Evolutionary conservation across 2,113 vertebrate species (phyloP).

Genomic region (Leptosomus discolor): DNA sequence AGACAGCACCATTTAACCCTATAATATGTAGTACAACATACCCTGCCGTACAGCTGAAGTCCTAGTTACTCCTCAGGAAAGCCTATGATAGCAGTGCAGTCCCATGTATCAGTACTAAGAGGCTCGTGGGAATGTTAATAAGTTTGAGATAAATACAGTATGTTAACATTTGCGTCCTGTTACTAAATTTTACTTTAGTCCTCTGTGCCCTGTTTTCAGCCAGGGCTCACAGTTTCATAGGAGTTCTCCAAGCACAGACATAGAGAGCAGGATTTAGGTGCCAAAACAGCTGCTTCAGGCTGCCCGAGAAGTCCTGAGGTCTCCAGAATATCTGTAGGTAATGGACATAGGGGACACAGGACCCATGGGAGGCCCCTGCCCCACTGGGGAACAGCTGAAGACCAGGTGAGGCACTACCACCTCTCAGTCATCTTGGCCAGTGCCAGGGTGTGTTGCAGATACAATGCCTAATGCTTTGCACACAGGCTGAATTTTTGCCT

Average conservation of each 20-base stretch:
- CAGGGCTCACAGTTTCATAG: not conserved
- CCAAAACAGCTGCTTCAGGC: not conserved
- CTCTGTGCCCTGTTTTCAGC: slow-evolving; percentile 10
- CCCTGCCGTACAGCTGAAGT: not conserved
- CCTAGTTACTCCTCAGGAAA: slow-evolving; percentile 31
- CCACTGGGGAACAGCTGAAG: not conserved
- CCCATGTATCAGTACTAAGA: slow-evolving; percentile 24
- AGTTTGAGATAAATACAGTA: slow-evolving; percentile 39
- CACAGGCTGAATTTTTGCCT: not conserved
- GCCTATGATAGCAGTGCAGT: not conserved
- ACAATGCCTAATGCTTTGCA: rapidly evolving
- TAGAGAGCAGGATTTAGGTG: not conserved
- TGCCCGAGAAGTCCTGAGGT: not conserved
- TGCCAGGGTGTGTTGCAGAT: not conserved
- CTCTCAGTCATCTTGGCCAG: not conserved
- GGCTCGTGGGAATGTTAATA: slow-evolving; percentile 28
- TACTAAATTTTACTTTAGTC: slow-evolving; percentile 18
- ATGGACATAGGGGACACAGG: not conserved
- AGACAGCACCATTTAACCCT: slow-evolving; percentile 28
- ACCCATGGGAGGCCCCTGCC: rapidly evolving
- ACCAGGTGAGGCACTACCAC: not conserved
- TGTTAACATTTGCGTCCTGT: not conserved
- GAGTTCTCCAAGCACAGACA: not conserved
- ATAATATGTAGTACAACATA: not conserved
- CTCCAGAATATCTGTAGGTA: not conserved